Evolutionary conservation across 2,888 invertebrate species (phyloP).

Genomic region (Archips crataeganus): DNA sequence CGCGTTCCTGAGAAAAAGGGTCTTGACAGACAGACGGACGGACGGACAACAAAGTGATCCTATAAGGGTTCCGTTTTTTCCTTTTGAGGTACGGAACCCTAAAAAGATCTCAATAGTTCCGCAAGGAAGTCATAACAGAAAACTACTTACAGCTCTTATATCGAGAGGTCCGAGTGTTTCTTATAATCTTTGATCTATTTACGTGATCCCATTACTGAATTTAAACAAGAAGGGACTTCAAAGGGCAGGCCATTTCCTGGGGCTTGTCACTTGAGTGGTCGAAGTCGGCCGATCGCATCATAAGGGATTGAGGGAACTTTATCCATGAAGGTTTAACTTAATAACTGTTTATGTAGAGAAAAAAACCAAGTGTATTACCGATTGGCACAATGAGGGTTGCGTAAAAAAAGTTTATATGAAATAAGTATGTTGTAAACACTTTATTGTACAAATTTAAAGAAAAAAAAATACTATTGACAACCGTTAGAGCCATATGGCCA

Average conservation of each 20-base stretch:
- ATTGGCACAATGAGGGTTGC: no score
- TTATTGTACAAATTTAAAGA: no score
- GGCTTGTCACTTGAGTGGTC: slow-evolving; percentile 3
- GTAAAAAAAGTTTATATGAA: no score
- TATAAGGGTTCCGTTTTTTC: no score
- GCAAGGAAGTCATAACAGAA: not conserved
- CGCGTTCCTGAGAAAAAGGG: no score
- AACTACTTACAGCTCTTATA: not conserved
- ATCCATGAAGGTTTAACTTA: not conserved
- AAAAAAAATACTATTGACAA: no score
- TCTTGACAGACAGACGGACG: no score
- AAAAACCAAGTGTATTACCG: not conserved
- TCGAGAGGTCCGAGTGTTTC: not conserved
- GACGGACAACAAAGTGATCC: no score
- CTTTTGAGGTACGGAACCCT: no score
- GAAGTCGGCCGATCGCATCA: not conserved
- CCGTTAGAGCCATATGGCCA: no score
- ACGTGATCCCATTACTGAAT: slow-evolving; percentile 16
- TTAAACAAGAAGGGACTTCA: slow-evolving; percentile 11
- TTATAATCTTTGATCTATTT: slow-evolving; percentile 9
- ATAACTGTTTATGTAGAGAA: not conserved
- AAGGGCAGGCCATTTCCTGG: slow-evolving; percentile 20
- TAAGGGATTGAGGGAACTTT: not conserved
- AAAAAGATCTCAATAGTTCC: no score
- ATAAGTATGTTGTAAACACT: no score